phyloP scores from a whole-genome alignment of 2,888 invertebrate species.

The Stegana nigrithorax region DNA sequence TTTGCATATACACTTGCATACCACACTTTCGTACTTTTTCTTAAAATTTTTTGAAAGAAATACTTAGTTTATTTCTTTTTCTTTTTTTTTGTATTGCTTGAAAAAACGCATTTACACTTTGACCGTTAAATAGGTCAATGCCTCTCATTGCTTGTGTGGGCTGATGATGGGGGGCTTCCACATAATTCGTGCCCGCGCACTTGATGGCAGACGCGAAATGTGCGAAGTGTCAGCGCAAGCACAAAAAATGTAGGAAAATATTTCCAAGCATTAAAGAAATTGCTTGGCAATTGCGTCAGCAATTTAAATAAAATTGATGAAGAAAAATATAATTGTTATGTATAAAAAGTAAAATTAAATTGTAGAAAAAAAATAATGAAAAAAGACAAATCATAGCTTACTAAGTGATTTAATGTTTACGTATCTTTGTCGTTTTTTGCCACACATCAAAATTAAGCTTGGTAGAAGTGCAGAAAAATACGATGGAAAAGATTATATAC shows the following conservation, averaged over 20 bases:
- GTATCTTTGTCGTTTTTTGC: too few relatives aligned
- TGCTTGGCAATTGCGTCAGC: conserved; percentile 47
- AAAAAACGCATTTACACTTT: background rate
- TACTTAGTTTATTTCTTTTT: background rate
- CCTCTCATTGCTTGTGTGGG: background rate
- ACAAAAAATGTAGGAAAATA: conserved; percentile 17
- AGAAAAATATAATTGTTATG: background rate
- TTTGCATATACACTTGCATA: too few relatives aligned
- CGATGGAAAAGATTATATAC: too few relatives aligned
- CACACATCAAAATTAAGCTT: too few relatives aligned
- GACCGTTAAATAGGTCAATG: conserved; percentile 11
- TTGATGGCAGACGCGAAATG: too few relatives aligned
- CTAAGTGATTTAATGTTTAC: too few relatives aligned
- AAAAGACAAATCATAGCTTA: background rate
- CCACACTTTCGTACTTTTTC: too few relatives aligned
- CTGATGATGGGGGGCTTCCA: too few relatives aligned
- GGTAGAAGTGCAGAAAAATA: too few relatives aligned
- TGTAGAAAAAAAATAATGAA: background rate
- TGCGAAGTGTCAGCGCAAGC: conserved; percentile 34
- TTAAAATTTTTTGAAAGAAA: background rate
- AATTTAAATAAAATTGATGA: conserved; percentile 16
- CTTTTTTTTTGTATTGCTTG: background rate
- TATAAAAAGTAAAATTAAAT: background rate
- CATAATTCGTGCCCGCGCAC: too few relatives aligned
- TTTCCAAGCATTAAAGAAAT: conserved; percentile 33